Conservation (phyloP, 2,113 vertebrate genomes). For the Phaethon lepturus region DNA sequence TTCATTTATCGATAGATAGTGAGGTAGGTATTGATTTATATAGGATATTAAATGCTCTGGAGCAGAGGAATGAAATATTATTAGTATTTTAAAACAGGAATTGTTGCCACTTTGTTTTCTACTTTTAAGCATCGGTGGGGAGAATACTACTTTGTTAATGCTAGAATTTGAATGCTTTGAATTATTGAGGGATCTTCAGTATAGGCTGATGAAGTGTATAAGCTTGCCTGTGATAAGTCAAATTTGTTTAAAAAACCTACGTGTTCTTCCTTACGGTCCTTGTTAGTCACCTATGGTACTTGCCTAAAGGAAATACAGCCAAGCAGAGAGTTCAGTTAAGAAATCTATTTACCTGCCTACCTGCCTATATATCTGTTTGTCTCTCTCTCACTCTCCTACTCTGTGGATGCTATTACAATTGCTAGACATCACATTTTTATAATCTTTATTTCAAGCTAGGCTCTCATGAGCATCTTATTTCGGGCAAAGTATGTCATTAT, state of each 20-base stretch:
- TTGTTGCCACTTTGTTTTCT: constrained; percentile 3
- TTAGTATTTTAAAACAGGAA: constrained; percentile 2
- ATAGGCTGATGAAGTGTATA: not conserved
- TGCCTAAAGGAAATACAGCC: not conserved
- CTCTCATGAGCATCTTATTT: constrained; percentile 11
- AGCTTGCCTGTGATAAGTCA: not conserved
- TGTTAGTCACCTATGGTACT: not conserved
- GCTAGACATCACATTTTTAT: not conserved
- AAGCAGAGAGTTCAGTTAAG: not conserved
- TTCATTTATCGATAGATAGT: constrained; percentile 40
- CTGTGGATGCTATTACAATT: not conserved
- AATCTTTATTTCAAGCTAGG: constrained; percentile 17
- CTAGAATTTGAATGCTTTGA: constrained; percentile 4
- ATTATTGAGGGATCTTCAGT: constrained; percentile 35
- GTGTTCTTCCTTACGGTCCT: not conserved
- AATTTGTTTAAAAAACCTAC: not conserved
- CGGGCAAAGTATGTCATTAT: not conserved
- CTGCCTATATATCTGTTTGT: constrained; percentile 1
- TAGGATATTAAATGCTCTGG: not conserved
- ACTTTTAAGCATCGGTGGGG: not conserved
- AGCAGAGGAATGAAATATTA: not conserved
- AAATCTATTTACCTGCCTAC: not conserved
- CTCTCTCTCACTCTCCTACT: not conserved
- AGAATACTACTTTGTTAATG: not conserved
- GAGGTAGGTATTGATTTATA: constrained; percentile 23